phyloP scores from a whole-genome alignment of 2,797 vertebrate genomes.

The Rhodeus uyekii region DNA sequence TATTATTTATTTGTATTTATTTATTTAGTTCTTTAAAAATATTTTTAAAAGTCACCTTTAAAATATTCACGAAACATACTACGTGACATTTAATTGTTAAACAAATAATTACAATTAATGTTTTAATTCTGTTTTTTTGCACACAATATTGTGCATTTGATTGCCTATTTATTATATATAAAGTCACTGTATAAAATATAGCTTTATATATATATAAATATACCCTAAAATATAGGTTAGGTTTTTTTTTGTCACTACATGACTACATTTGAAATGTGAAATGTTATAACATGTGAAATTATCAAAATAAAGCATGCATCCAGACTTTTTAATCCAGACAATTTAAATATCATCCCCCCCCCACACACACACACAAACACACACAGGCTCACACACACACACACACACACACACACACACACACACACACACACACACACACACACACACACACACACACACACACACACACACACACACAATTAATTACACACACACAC shows the following conservation, averaged over 20 bases:
- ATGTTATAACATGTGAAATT: too few species aligned
- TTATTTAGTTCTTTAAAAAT: too few species aligned
- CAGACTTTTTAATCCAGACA: neutral
- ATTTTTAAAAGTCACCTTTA: neutral
- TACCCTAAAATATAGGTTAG: too few species aligned
- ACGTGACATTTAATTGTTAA: too few species aligned
- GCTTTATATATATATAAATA: too few species aligned
- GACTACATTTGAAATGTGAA: too few species aligned
- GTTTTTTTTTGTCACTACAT: neutral
- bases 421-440: neutral
- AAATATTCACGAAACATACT: neutral
- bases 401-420: neutral
- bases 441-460: neutral
- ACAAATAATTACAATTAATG: too few species aligned
- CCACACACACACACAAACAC: neutral
- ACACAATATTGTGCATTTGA: too few species aligned
- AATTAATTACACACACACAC: too few species aligned
- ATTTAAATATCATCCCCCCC: too few species aligned
- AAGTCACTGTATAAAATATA: neutral
- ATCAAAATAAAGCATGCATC: neutral
- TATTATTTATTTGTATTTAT: neutral
- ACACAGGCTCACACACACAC: slow-evolving; percentile 22
- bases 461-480: neutral
- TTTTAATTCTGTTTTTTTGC: too few species aligned
- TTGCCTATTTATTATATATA: neutral